A percentile compares a stretch with the other conserved stretches of the same genome.
Evolutionary conservation across 2,797 vertebrate species (phyloP).

Genomic region (Pseudochirops corinnae): DNA sequence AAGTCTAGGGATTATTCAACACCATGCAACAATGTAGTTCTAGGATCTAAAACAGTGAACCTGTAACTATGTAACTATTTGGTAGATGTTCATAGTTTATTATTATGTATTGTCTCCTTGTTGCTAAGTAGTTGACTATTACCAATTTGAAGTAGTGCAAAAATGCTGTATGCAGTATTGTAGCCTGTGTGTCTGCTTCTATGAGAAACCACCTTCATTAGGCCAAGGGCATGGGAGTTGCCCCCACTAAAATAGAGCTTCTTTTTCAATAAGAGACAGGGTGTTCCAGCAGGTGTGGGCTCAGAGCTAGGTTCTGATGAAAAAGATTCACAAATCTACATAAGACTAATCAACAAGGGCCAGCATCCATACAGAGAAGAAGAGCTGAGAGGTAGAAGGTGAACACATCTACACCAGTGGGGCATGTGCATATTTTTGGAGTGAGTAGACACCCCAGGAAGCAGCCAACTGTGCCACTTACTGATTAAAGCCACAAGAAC

Average conservation of each 20-base stretch:
- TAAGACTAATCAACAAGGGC: neutral
- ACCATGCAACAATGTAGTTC: too few relatives aligned
- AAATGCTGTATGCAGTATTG: neutral
- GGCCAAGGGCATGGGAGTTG: neutral
- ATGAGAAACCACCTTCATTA: neutral
- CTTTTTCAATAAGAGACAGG: neutral
- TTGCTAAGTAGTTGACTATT: neutral
- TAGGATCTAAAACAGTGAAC: neutral
- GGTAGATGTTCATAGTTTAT: neutral
- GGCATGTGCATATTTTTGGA: neutral
- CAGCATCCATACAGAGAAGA: neutral
- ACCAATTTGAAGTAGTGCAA: neutral
- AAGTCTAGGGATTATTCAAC: too few relatives aligned
- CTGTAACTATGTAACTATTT: neutral
- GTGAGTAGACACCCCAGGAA: neutral
- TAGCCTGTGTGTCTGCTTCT: neutral
- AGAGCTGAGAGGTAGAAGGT: neutral
- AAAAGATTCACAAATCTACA: neutral
- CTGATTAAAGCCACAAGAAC: neutral
- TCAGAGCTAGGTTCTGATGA: neutral
- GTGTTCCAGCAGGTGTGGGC: neutral
- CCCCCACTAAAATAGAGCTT: neutral
- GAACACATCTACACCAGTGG: neutral
- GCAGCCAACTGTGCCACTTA: neutral
- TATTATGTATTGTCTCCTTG: neutral